Evolutionary conservation across 2,113 vertebrate species (phyloP).

Genomic region (Arothron firmamentum): DNA sequence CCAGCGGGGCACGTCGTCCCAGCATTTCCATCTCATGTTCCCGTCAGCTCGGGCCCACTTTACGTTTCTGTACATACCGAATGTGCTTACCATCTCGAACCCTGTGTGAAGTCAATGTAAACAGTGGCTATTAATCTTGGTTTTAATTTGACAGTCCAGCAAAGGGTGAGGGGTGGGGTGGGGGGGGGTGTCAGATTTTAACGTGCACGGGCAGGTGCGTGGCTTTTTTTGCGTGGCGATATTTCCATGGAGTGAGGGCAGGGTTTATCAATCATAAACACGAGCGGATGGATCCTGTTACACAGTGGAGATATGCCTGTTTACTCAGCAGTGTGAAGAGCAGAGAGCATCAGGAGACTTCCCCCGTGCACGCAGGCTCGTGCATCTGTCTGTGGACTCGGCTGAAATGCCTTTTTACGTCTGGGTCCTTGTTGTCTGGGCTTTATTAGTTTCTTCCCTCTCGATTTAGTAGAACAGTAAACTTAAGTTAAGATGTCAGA

Average conservation of each 20-base stretch:
- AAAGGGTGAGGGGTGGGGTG: background rate
- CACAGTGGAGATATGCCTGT: slow-evolving; percentile 57
- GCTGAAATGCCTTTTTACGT: slow-evolving; percentile 20
- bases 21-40: slow-evolving; percentile 15
- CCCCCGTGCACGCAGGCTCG: slow-evolving; percentile 33
- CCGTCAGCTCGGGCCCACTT: slow-evolving; percentile 20
- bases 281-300: slow-evolving; percentile 57
- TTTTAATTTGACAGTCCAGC: slow-evolving; percentile 13
- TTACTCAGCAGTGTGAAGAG: slow-evolving; percentile 71
- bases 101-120: slow-evolving; percentile 14
- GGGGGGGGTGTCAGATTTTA: slow-evolving; percentile 10
- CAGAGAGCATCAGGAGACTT: slow-evolving; percentile 31
- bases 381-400: slow-evolving; percentile 25
- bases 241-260: slow-evolving; percentile 59
- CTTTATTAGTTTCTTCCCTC: background rate
- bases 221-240: slow-evolving; percentile 36
- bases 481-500: too few relatives aligned
- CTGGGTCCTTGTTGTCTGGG: slow-evolving; percentile 5
- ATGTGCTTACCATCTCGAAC: slow-evolving; percentile 23
- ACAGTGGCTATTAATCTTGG: slow-evolving; percentile 6
- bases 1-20: slow-evolving; percentile 15
- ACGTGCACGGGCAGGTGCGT: slow-evolving; percentile 1
- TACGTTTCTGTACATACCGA: slow-evolving; percentile 21
- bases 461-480: too few relatives aligned
- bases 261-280: slow-evolving; percentile 76